Percentiles rank a stretch among this genome's conserved stretches.
These are phyloP conservation scores for Scaptomyza cyrtandrae DNA, from an alignment of 2,888 invertebrate species.

Conservation along the genomic window DNA sequence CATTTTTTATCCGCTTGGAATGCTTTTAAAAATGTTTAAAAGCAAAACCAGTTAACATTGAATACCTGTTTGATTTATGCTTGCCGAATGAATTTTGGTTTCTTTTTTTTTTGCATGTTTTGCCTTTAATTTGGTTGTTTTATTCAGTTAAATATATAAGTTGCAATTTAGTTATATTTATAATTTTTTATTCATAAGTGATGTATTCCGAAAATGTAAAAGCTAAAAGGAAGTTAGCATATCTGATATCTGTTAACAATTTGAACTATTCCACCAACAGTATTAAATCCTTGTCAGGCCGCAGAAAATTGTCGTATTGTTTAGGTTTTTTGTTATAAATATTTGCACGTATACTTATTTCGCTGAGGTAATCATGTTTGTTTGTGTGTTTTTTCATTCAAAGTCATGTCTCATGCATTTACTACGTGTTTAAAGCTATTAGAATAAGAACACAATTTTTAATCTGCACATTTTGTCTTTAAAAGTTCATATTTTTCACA, in stretches of 20 bases:
- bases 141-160: neutral
- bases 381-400: slow-evolving; percentile 8
- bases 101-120: neutral
- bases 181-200: slow-evolving; percentile 1
- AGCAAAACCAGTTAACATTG: too few relatives aligned
- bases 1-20: neutral
- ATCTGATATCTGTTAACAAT: neutral
- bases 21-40: neutral
- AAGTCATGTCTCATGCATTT: slow-evolving; percentile 29
- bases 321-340: neutral
- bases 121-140: neutral
- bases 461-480: slow-evolving; percentile 23
- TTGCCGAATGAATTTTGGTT: neutral
- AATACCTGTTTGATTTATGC: too few relatives aligned
- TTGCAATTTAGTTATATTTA: neutral
- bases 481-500: slow-evolving; percentile 15
- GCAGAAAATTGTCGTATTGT: neutral
- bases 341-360: slow-evolving; percentile 11
- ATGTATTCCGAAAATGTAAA: neutral
- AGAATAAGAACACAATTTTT: slow-evolving; percentile 31
- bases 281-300: slow-evolving; percentile 1
- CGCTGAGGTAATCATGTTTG: slow-evolving; percentile 11
- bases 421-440: slow-evolving; percentile 30
- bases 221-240: neutral
- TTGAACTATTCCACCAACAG: slow-evolving; percentile 1